Evolutionary conservation across 2,797 vertebrate species (phyloP), one percentile per base, ranked within the genome.

Genomic region (Enteromius paludinosus): DNA sequence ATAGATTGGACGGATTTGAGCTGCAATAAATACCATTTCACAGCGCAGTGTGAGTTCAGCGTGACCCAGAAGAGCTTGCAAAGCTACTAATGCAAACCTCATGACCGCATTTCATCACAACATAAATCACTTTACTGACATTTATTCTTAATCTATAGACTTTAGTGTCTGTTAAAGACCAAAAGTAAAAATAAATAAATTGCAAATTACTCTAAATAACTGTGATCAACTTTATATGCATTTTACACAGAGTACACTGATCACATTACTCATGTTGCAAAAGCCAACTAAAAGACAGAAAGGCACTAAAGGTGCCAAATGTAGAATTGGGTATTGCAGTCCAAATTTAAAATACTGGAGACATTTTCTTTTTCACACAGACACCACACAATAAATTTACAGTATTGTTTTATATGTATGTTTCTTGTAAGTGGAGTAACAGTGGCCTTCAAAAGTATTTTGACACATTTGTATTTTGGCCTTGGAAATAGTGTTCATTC

Each of bases 1-100:
- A 68, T 74, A 43, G 33, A 66, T 17, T 65, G 30, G 56, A 49
- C 1, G 1, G n/a, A 65, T 49, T 18, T 20, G 71, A 73, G 33
- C 30, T 8, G 1, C n/a, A 74, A 66, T 43, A 66, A 66, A 65
- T 74, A 52, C 10, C n/a, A 52, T 38, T 74, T 74, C 45, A 66
- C 15, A 65, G 30, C 20, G n/a, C 11, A 7, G 3, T 12, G 41
- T 15, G 35, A 62, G 20, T 47, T 71, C 20, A 35, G 41, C 1
- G 10, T 75, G 61, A 56, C 41, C 41, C 35, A 33, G 35, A 52
- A 23, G 59, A 65, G 52, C 18, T 61, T 61, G 56, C 47, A 79
- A 25, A 56, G n/a, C 41, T 33, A 38, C 20, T 72, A 5, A 72
- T 33, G 41, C 41, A 62, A 62, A 41, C 54, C 62, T 54, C 45